Evolutionary conservation across 1,140 invertebrate genomes (phyloP).

Genomic region (Ips nitidus): DNA sequence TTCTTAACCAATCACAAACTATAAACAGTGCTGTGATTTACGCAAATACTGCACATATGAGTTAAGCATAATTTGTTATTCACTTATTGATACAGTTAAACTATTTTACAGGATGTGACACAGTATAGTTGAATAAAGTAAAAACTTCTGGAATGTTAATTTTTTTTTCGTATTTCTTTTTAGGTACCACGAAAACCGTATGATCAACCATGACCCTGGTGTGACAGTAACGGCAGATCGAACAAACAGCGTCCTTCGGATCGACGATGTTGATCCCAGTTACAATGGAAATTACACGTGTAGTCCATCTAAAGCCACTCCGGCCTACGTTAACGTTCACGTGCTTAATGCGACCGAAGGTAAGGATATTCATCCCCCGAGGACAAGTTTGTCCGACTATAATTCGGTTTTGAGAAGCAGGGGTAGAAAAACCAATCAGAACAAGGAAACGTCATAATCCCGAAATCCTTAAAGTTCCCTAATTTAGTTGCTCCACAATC

Average conservation of each 20-base stretch:
- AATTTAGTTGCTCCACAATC: not conserved
- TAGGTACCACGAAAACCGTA: slow-evolving; percentile 68
- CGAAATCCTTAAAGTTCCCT: not conserved
- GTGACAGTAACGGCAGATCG: slow-evolving; percentile 53
- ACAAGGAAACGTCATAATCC: slow-evolving; percentile 1
- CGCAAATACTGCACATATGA: not conserved
- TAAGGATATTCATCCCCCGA: slow-evolving; percentile 25
- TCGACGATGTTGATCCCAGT: slow-evolving; percentile 57
- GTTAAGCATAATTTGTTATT: not conserved
- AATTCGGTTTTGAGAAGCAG: not conserved
- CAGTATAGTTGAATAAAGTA: not conserved
- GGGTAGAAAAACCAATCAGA: not conserved
- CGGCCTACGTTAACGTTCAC: slow-evolving; percentile 68
- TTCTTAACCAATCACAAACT: too few species aligned
- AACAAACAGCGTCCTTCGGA: slow-evolving; percentile 57
- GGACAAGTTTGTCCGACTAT: not conserved
- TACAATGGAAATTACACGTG: slow-evolving; percentile 70
- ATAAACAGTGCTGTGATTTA: too few species aligned
- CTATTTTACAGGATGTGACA: not conserved
- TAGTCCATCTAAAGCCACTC: slow-evolving; percentile 66
- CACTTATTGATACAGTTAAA: not conserved
- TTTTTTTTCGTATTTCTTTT: slow-evolving; percentile 2
- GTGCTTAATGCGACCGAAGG: slow-evolving; percentile 57
- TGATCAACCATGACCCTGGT: slow-evolving; percentile 70
- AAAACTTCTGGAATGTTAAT: not conserved